Base-by-base conservation (phyloP, 2,888 invertebrate genomes). In the Ichneumon xanthorius region DNA sequence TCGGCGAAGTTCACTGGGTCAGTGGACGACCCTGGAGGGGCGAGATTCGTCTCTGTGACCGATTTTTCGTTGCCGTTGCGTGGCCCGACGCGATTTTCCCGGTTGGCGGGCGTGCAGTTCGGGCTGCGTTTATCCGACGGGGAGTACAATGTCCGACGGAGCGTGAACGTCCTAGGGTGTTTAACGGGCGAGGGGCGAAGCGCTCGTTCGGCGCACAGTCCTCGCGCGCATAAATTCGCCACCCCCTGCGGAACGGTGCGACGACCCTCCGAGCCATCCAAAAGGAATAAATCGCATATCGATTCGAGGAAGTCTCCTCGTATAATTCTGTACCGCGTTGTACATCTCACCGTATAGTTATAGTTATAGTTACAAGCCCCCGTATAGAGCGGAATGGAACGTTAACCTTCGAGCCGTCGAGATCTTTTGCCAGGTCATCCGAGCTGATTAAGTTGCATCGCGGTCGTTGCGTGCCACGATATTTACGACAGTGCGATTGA, bases 161-260 rank as follows among this genome's bases (percentile, higher is more conserved):
- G 82, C 82, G 50, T 58, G 70, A 71, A 82, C 50, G 19, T 45
- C 50, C 37, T 14, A 61, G 75, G 81, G 75, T 61, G 68, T 33
- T 37, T 22, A 55, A 22, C 16, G 48, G 58, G 14, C 16, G 30
- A 37, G 37, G 65, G 65, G 19, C 11, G 45, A 61, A 61, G 45
- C 61, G 45, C 5, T 70, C 61, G 33, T 14, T 37, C 53, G 40
- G 55, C 67, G 68, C 68, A n/a, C n/a, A 55, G 50, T 65, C 65
- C 33, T 11, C 82, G 68, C 80, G 87, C 81, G 75, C 87, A 87
- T 89, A 89, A 88, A 89, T 89, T 88, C 86, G 22, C 26, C 58
- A 22, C 58, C 87, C 87, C 86, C 80, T 30, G n/a, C 19, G 68
- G 86, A 89, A 88, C 86, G 84, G 88, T 87, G 58, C 88, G 86